Evolutionary conservation across 2,888 invertebrate species (phyloP).

Genomic region (Drosophila pseudotalamancana): DNA sequence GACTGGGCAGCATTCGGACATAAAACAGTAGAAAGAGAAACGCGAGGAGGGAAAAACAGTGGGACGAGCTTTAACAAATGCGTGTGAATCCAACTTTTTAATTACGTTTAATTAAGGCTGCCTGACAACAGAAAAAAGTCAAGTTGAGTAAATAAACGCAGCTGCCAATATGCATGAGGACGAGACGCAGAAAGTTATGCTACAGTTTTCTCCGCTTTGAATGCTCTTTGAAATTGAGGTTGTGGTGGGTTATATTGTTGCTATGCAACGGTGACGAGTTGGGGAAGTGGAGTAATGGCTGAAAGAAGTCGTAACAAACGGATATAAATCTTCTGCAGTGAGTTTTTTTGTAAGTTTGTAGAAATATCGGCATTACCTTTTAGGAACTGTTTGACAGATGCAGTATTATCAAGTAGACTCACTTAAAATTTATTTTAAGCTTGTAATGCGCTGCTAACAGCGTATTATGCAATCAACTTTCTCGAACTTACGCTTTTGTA

Average conservation of each 20-base stretch:
- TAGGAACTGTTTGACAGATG: too few species aligned
- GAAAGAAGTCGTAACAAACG: too few species aligned
- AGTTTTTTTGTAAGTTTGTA: too few species aligned
- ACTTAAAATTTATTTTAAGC: too few species aligned
- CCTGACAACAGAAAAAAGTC: conserved; percentile 22
- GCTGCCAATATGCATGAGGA: conserved; percentile 51
- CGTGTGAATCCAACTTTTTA: conserved; percentile 72
- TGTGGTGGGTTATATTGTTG: too few species aligned
- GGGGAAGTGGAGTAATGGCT: too few species aligned
- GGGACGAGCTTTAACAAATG: conserved; percentile 52
- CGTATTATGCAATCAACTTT: background rate
- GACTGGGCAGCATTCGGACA: conserved; percentile 1
- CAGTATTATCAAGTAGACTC: too few species aligned
- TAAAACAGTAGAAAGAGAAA: background rate
- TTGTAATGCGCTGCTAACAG: too few species aligned
- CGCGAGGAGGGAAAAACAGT: background rate
- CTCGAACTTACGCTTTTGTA: background rate
- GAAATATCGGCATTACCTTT: too few species aligned
- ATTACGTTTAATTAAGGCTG: conserved; percentile 72
- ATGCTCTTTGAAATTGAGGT: background rate
- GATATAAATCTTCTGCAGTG: too few species aligned
- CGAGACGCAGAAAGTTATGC: conserved; percentile 40
- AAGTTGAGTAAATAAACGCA: conserved; percentile 50
- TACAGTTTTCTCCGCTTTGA: conserved; percentile 4
- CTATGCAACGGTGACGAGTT: too few species aligned